Percentiles rank a stretch among this genome's conserved stretches.
Evolutionary conservation across 2,797 vertebrate genomes (phyloP).

Genomic region (Gallirallus australis): DNA sequence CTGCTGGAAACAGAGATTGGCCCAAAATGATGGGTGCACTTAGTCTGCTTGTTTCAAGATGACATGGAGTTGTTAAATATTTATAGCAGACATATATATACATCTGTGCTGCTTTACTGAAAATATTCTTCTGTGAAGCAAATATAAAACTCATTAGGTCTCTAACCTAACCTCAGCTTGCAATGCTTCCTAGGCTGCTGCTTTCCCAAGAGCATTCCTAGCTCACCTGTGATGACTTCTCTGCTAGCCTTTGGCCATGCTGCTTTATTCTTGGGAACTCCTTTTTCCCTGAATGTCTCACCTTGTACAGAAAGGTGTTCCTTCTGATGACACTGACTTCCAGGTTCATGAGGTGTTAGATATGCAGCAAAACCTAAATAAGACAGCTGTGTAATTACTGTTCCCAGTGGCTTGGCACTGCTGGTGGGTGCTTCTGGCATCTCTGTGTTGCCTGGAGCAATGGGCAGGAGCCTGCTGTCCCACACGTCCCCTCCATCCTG

Average conservation of each 20-base stretch:
- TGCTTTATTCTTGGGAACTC: background rate
- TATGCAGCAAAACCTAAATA: background rate
- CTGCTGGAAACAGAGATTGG: accelerated
- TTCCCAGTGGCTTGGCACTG: background rate
- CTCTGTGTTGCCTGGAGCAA: background rate
- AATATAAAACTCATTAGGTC: background rate
- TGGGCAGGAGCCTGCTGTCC: background rate
- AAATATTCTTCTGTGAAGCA: background rate
- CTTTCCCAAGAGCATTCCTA: background rate
- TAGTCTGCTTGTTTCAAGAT: background rate
- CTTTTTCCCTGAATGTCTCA: background rate
- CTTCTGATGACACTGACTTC: background rate
- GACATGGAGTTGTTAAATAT: background rate
- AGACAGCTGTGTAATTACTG: background rate
- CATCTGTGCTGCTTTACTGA: background rate
- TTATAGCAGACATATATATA: background rate
- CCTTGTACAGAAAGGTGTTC: background rate
- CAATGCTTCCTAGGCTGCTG: background rate
- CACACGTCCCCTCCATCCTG: accelerated
- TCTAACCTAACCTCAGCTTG: too few relatives aligned
- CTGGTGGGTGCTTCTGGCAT: background rate
- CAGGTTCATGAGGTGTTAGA: background rate
- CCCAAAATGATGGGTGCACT: background rate
- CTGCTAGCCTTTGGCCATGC: background rate
- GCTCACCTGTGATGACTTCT: background rate